These are phyloP conservation scores for Agrochola litura DNA, from an alignment of 2,888 invertebrate genomes.

Conservation along the genomic window DNA sequence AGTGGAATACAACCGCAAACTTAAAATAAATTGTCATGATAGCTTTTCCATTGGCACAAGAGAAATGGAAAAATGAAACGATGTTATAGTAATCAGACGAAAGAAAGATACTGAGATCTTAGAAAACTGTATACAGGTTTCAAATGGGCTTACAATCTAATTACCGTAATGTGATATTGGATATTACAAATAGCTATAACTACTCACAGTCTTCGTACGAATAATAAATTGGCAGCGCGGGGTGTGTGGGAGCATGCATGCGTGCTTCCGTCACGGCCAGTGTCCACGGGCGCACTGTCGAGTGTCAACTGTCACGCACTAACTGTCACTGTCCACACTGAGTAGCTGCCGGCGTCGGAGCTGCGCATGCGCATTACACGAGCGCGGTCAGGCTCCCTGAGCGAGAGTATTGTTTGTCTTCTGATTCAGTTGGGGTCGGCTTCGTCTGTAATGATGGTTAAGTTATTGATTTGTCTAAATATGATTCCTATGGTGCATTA, in stretches of 20 bases:
- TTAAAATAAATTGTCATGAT: slow-evolving; percentile 83
- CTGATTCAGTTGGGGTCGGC: slow-evolving; percentile 70
- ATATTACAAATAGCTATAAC: slow-evolving; percentile 76
- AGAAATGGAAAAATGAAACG: slow-evolving; percentile 76
- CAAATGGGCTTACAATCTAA: slow-evolving; percentile 74
- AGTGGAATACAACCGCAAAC: slow-evolving; percentile 76
- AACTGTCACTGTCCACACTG: slow-evolving; percentile 65
- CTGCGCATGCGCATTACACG: slow-evolving; percentile 70
- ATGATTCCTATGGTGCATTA: background rate
- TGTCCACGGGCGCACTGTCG: slow-evolving; percentile 41
- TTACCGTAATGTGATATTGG: slow-evolving; percentile 75
- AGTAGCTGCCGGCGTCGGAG: slow-evolving; percentile 58
- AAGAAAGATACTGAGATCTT: slow-evolving; percentile 85
- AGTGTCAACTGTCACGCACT: slow-evolving; percentile 66
- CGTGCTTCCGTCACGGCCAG: slow-evolving; percentile 36
- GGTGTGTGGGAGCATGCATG: slow-evolving; percentile 30
- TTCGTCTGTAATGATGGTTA: slow-evolving; percentile 75
- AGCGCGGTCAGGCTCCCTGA: slow-evolving; percentile 87
- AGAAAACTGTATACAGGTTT: slow-evolving; percentile 86
- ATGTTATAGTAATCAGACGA: slow-evolving; percentile 72
- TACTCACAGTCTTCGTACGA: slow-evolving; percentile 85
- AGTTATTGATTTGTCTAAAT: slow-evolving; percentile 13
- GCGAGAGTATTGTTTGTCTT: slow-evolving; percentile 81
- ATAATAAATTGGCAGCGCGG: slow-evolving; percentile 72
- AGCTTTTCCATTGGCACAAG: slow-evolving; percentile 85